Evolutionary conservation across 2,113 vertebrate species (phyloP), one percentile per base, ranked within the genome.

Genomic region (Gambusia affinis): DNA sequence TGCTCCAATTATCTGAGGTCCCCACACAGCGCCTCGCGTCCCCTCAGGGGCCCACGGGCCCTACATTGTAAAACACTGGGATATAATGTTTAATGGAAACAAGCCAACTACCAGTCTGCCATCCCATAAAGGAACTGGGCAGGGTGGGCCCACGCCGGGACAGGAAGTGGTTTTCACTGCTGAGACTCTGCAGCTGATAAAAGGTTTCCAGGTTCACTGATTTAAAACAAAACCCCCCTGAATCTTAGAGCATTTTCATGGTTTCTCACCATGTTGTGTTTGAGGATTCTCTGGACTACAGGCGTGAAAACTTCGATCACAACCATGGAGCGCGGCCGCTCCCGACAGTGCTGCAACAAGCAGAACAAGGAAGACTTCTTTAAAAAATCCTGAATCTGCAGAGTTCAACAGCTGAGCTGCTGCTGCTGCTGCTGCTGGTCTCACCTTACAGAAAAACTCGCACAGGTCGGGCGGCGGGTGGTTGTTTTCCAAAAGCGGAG

Each of bases 391-490:
- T 44, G 2, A 42, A 47, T 73, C 1, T 33, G 17, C 0, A 12
- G 4, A 31, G n/a, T 3, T 29, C 27, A 39, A 64, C 37, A n/a
- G 61, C 30, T 42, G 22, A 0, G 14, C 0, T 27, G 27, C 27
- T 27, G 27, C 14, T 0, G 0, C 12, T 28, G n/a, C 7, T 22
- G 72, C 39, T 4, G 12, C 0, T 27, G 22, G 19, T 1, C 79
- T 69, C 95, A 99, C 98, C 97, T 99, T 99, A 95, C 98, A 99
- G 92, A 99, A 99, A 95, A 99, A 99, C 96, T 99, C 97, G 89
- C 97, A 99, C 92, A 99, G 96, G 92, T 99, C 97, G 70, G 98
- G 98, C 19, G 98, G 98, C 63, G 98, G 98, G 71, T 99, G 97
- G 93, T 99, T 99, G 93, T 99, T 99, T 94, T 99, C 98, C 95